phyloP scores from a whole-genome alignment of 2,888 invertebrate species.

The Chalcosyrphus nemorum region DNA sequence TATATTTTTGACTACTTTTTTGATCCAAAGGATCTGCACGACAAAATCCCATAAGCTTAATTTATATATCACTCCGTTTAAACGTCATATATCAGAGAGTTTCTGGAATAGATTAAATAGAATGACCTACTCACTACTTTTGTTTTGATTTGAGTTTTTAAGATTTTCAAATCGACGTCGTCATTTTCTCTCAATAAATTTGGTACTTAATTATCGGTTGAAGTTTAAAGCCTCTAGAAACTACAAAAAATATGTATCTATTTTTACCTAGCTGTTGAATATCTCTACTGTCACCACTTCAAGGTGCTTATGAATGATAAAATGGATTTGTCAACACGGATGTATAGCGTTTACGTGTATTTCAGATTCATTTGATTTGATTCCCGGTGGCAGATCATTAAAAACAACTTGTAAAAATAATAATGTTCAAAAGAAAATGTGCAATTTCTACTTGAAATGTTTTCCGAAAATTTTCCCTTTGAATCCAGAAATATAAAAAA shows the following conservation, averaged over 20 bases:
- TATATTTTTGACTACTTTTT: no score
- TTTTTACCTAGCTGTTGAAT: not conserved
- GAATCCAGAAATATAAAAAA: not conserved
- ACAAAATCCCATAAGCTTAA: no score
- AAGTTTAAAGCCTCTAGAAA: no score
- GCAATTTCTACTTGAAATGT: slow-evolving; percentile 3
- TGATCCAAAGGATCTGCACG: no score
- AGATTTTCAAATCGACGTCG: no score
- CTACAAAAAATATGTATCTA: not conserved
- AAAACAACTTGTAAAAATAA: not conserved
- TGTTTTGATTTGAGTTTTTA: not conserved
- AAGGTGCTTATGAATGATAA: slow-evolving; percentile 25
- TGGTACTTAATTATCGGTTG: not conserved
- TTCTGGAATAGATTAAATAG: no score
- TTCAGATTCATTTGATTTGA: no score
- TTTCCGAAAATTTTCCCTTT: slow-evolving; percentile 7
- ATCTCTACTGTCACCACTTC: slow-evolving; percentile 6
- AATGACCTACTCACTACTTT: not conserved
- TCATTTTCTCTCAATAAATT: not conserved
- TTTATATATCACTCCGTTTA: no score
- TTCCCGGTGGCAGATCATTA: not conserved
- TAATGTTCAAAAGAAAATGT: not conserved
- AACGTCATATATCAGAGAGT: no score
- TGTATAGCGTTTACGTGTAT: slow-evolving; percentile 14
- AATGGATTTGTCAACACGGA: slow-evolving; percentile 28